These are phyloP conservation scores for human DNA, from an alignment of 2,113 vertebrate species.

Conservation along the genomic window DNA sequence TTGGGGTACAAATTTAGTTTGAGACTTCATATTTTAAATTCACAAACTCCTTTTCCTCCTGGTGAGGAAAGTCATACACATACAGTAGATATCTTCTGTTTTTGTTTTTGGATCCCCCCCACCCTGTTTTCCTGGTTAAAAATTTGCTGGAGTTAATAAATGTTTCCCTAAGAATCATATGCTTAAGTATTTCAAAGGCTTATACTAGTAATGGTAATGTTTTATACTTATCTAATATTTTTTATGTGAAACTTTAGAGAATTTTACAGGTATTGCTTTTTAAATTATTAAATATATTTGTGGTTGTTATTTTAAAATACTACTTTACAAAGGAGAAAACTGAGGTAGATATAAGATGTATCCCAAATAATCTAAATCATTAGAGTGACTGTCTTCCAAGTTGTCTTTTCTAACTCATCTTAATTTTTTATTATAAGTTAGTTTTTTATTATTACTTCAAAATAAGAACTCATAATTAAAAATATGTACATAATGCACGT, in stretches of 20 bases:
- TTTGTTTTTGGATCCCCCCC: not conserved
- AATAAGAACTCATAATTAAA: constrained; percentile 21
- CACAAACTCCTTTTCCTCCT: not conserved
- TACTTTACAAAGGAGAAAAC: constrained; percentile 22
- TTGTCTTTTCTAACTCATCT: constrained; percentile 33
- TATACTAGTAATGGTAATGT: constrained; percentile 5
- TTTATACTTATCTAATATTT: constrained; percentile 41
- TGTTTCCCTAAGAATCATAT: constrained; percentile 48
- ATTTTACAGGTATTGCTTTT: constrained; percentile 39
- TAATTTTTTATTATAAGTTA: constrained; percentile 40
- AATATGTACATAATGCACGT: not conserved
- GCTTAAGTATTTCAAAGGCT: constrained; percentile 40
- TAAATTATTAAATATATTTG: constrained; percentile 17
- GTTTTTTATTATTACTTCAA: constrained; percentile 35
- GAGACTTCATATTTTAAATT: not conserved
- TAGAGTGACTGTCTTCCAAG: not conserved
- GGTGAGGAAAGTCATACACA: not conserved
- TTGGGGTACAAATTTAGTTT: not conserved
- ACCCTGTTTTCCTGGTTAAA: not conserved
- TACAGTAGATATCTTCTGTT: not conserved
- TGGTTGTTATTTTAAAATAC: constrained; percentile 22
- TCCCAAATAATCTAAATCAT: not conserved
- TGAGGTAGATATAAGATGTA: not conserved
- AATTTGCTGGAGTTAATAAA: constrained; percentile 51
- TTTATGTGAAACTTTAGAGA: constrained; percentile 17